A percentile compares a stretch with the other conserved stretches of the same genome.
Evolutionary conservation across 2,797 vertebrate species (phyloP).

Genomic region (Aplochiton taeniatus): DNA sequence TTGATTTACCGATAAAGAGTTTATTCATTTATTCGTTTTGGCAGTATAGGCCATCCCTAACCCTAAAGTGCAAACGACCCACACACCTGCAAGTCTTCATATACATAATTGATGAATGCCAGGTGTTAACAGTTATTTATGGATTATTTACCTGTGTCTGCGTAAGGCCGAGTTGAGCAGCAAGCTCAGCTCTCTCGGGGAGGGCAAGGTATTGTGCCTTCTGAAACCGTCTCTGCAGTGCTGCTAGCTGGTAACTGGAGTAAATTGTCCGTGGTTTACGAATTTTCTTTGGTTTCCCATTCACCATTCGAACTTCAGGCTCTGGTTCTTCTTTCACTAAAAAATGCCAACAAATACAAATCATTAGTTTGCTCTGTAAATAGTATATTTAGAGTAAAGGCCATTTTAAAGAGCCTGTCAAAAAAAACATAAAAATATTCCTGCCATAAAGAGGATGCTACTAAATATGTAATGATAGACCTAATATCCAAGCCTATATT

Average conservation of each 20-base stretch:
- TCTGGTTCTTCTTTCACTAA: conserved; percentile 95
- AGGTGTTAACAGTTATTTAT: not conserved
- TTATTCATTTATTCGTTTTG: no score
- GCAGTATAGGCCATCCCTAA: no score
- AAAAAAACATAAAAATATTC: no score
- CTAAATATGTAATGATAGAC: no score
- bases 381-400: not conserved
- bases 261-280: conserved; percentile 98
- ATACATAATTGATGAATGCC: not conserved
- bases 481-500: no score
- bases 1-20: no score
- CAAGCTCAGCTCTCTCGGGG: conserved; percentile 94
- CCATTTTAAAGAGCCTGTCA: not conserved
- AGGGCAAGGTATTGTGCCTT: conserved; percentile 96
- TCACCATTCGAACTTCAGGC: conserved; percentile 97
- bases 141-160: conserved; percentile 87
- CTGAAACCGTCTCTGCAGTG: conserved; percentile 95
- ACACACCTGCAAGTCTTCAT: not conserved
- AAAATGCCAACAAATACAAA: conserved; percentile 13
- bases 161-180: conserved; percentile 93
- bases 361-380: not conserved
- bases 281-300: conserved; percentile 98
- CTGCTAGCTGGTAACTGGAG: conserved; percentile 96
- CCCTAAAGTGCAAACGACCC: no score
- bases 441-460: no score